phyloP scores from a whole-genome alignment of 92 coral and sea anemone species.

The Paragorgia papillata region DNA sequence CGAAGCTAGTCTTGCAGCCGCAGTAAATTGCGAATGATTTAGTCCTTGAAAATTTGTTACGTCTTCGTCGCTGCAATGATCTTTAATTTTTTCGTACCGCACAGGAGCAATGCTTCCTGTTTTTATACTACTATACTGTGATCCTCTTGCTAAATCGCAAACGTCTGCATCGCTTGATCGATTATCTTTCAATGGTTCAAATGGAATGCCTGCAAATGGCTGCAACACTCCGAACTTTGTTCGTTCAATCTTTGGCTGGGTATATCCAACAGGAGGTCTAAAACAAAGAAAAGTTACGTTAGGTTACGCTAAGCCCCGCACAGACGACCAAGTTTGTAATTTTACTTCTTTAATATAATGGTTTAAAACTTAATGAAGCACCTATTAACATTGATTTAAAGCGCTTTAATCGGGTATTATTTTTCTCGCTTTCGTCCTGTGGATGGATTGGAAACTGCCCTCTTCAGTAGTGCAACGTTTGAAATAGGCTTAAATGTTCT shows the following conservation, averaged over 20 bases:
- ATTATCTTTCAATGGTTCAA: conserved; percentile 61
- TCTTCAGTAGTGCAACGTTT: too few relatives aligned
- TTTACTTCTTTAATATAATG: too few relatives aligned
- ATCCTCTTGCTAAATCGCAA: conserved; percentile 39
- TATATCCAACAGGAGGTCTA: conserved; percentile 75
- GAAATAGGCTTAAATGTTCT: too few relatives aligned
- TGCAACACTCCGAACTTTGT: conserved; percentile 74
- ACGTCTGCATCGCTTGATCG: conserved; percentile 50
- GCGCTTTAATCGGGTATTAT: too few relatives aligned
- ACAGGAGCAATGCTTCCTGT: not conserved
- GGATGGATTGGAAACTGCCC: too few relatives aligned
- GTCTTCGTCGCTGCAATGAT: conserved; percentile 3
- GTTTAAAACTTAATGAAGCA: too few relatives aligned
- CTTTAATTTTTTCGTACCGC: not conserved
- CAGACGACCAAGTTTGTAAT: not conserved
- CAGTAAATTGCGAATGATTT: conserved; percentile 52
- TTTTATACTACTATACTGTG: not conserved
- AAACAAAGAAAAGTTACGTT: not conserved
- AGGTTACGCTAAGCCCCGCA: too few relatives aligned
- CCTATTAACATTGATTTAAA: too few relatives aligned
- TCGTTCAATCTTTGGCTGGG: conserved; percentile 57
- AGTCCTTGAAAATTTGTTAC: not conserved
- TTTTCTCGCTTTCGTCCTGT: too few relatives aligned
- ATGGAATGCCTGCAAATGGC: conserved; percentile 86
- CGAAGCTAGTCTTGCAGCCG: conserved; percentile 82